Evolutionary conservation across 2,797 vertebrate genomes (phyloP).

Genomic region (Fringilla coelebs): DNA sequence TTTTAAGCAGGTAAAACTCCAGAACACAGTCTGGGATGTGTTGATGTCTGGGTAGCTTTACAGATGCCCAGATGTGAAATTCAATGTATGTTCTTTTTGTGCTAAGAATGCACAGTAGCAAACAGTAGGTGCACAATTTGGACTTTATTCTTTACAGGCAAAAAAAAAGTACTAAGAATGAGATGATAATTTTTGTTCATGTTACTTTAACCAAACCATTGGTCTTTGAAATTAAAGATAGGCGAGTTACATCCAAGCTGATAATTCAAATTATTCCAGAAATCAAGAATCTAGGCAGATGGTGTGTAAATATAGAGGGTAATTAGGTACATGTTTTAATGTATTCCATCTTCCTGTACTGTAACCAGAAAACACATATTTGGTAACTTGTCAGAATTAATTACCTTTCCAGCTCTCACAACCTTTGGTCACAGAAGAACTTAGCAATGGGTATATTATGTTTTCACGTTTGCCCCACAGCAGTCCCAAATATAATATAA

Average conservation of each 20-base stretch:
- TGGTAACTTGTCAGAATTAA: slow-evolving; percentile 67
- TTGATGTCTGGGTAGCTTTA: neutral
- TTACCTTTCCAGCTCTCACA: slow-evolving; percentile 61
- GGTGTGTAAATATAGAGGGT: slow-evolving; percentile 44
- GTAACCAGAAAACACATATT: slow-evolving; percentile 46
- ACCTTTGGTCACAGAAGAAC: slow-evolving; percentile 35
- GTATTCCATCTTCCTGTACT: slow-evolving; percentile 23
- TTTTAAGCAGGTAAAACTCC: slow-evolving; percentile 83
- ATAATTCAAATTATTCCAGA: slow-evolving; percentile 45
- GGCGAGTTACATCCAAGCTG: slow-evolving; percentile 51
- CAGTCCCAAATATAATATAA: slow-evolving; percentile 67
- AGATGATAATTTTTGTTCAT: slow-evolving; percentile 58
- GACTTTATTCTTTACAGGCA: slow-evolving; percentile 17
- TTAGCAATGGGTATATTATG: slow-evolving; percentile 45
- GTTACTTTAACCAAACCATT: slow-evolving; percentile 65
- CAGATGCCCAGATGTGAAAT: neutral
- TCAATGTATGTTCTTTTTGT: neutral
- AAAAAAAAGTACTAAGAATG: neutral
- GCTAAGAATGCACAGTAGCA: neutral
- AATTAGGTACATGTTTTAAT: slow-evolving; percentile 39
- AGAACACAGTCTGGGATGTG: neutral
- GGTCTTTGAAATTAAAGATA: slow-evolving; percentile 72
- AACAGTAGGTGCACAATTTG: neutral
- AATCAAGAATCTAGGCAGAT: slow-evolving; percentile 45
- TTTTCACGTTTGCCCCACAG: slow-evolving; percentile 52